Evolutionary conservation across 2,797 vertebrate species (phyloP).

Genomic region (Aldrovandia affinis): DNA sequence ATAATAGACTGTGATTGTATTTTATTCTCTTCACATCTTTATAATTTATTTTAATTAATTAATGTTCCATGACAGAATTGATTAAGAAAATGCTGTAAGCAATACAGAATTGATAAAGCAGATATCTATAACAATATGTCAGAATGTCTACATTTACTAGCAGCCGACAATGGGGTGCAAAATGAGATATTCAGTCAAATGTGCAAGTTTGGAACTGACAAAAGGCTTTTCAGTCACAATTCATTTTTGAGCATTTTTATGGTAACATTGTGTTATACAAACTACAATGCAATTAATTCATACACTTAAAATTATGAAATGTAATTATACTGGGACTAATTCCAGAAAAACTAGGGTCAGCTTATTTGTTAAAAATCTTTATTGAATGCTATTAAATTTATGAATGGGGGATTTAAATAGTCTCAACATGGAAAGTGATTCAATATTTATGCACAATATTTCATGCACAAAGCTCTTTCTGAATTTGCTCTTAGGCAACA

Average conservation of each 20-base stretch:
- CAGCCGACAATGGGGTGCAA: background rate
- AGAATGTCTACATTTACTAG: background rate
- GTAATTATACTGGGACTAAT: background rate
- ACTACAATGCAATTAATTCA: too few relatives aligned
- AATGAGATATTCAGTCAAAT: background rate
- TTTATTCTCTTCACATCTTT: background rate
- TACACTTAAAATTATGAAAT: too few relatives aligned
- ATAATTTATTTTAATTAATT: background rate
- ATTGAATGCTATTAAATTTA: conserved; percentile 20
- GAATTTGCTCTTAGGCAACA: background rate
- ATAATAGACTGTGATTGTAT: background rate
- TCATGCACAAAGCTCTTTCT: background rate
- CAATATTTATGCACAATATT: conserved; percentile 17
- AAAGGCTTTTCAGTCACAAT: too few relatives aligned
- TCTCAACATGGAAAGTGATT: background rate
- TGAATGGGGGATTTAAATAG: conserved; percentile 3
- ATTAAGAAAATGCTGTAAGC: background rate
- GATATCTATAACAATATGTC: background rate
- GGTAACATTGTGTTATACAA: too few relatives aligned
- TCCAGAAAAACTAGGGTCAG: background rate
- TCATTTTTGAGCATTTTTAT: too few relatives aligned
- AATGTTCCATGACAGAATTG: background rate
- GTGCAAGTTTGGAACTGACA: background rate
- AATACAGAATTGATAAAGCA: background rate
- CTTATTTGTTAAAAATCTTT: background rate